Evolutionary conservation across 92 coral and sea anemone genomes (phyloP), one percentile per base, ranked within the genome.

Genomic region (Bergia puertoricense): DNA sequence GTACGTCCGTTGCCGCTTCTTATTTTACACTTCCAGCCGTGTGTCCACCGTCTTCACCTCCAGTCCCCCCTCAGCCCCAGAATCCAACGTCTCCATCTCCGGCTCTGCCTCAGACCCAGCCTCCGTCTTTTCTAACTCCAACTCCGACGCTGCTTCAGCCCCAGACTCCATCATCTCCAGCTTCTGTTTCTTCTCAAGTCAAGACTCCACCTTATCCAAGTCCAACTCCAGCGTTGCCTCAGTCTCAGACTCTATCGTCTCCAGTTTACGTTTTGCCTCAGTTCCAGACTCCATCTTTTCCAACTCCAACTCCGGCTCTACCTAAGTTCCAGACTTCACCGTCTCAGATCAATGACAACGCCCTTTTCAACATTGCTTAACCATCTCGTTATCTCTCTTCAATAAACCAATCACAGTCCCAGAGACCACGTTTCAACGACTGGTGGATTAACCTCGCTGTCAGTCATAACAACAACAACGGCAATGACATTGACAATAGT

Each of bases 341-440:
- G 15, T 10, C 57, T 46, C 51, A 5, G 20, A 77, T 6, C 59
- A 38, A 80, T 15, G 68, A 3, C 3, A 67, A 30, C 22, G 42
- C 2, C 43, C 36, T 80, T 36, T 80, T 80, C 37, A 80, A 8
- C 85, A 56, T 13, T 56, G 69, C 85, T 38, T 80, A 57, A 56
- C 13, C 11, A 16, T 38, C 57, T 22, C 18, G 8, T n/a, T 62
- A 20, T 23, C 23, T 6, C 23, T 18, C 57, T 51, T 10, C 57
- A 51, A 51, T 51, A 9, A 11, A 51, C 57, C 7, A 11, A 8
- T 51, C 57, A 6, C 57, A 15, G 6, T 10, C 8, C 51, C 8
- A 46, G 51, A 46, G 6, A 8, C 66, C 66, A 57, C 20, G 20
- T 57, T 57, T 57, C 66, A 57, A 1, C 66, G 66, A 3, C 13